Percentiles rank a stretch among this genome's conserved stretches.
phyloP scores from a whole-genome alignment of 2,797 vertebrate genomes.

The Clarias platycephalus region DNA sequence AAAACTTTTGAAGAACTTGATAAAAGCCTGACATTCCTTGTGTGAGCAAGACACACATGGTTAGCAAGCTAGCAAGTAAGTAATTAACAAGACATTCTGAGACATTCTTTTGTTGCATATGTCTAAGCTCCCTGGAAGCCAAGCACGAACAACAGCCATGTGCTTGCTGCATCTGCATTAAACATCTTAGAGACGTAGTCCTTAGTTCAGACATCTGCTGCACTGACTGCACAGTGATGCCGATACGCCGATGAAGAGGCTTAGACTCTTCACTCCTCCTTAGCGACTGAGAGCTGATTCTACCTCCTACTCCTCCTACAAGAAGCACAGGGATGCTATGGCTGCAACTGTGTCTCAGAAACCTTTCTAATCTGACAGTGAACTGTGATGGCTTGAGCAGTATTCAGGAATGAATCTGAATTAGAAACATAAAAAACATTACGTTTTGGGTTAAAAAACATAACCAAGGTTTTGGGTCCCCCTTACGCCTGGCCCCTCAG shows the following conservation, averaged over 20 bases:
- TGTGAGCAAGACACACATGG: background rate
- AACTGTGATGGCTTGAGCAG: background rate
- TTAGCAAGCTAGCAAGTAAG: background rate
- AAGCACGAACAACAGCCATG: background rate
- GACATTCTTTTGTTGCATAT: background rate
- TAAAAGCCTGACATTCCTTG: background rate
- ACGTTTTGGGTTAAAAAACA: too few species aligned
- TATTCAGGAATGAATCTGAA: background rate
- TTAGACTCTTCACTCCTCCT: background rate
- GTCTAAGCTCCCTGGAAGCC: background rate
- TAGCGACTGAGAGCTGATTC: background rate
- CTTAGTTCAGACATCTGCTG: background rate
- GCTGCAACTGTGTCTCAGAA: too few species aligned
- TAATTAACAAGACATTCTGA: background rate
- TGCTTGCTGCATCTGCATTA: background rate
- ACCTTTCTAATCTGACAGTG: slow-evolving; percentile 7
- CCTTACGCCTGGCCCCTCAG: too few species aligned
- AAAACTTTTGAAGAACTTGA: background rate
- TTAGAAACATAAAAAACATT: background rate
- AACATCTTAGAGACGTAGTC: background rate
- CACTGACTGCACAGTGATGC: background rate
- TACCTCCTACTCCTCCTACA: background rate
- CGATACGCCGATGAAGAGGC: too few species aligned
- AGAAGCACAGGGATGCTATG: too few species aligned
- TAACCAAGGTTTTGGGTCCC: too few species aligned